Evolutionary conservation across 2,888 invertebrate genomes (phyloP), one percentile per base, ranked within the genome.

Genomic region (Melanostoma mellinum): DNA sequence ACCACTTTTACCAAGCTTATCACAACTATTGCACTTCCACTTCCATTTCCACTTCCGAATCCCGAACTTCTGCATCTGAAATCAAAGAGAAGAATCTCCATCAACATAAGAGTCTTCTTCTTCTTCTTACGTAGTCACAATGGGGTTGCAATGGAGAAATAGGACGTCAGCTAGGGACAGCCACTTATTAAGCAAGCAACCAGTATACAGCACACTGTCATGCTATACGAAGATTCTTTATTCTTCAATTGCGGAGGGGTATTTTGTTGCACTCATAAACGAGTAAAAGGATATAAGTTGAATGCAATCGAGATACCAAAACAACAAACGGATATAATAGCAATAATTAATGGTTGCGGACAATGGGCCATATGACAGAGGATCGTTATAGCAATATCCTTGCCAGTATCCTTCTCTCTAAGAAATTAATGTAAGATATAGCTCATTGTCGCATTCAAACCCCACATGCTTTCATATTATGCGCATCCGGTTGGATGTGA

Each of bases 261-360:
- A 53, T 65, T 61, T 69, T 79, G 79, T 78, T 50, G 74, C 79
- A 50, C 78, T 74, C 79, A 73, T 77, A 77, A 82, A 68, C 69
- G 46, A 53, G 44, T 69, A 73, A 42, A 48, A 63, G 69, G 50
- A 63, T 63, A 52, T 53, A 58, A 72, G 79, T 71, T 69, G 69
- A 84, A 84, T 79, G 74, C 74, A 68, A 75, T 84, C 61, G 74
- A 65, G 73, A 74, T 78, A 67, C 53, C 44, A 79, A 67, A 67
- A 74, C 71, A 79, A 60, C 79, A 79, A 84, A 75, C 79, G 74
- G 79, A 84, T 84, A 79, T 79, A 79, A 84, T 84, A 79, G 69
- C 74, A 84, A 75, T 84, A 84, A 84, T 84, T 84, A 84, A 84
- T 84, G 79, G 84, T 42, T 84, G 79, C 84, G 79, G 84, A 84